These are phyloP conservation scores for Agriotes lineatus DNA, from an alignment of 2,888 invertebrate genomes.

Conservation along the genomic window DNA sequence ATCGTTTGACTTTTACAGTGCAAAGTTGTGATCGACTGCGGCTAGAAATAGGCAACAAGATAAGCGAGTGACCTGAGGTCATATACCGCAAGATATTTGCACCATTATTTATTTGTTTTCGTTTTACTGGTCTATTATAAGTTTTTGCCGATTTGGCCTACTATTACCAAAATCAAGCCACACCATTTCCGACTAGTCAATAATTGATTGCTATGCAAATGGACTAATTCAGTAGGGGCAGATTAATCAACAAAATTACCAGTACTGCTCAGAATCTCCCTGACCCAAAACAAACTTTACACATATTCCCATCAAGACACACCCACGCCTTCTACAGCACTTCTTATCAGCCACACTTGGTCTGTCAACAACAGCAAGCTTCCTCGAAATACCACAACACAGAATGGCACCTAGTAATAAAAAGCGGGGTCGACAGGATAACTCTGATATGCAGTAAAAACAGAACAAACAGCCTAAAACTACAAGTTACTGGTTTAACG, in stretches of 20 bases:
- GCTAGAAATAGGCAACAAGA: no score
- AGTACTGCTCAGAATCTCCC: background rate
- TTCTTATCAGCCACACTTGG: background rate
- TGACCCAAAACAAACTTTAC: background rate
- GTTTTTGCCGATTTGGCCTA: no score
- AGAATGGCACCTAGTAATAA: background rate
- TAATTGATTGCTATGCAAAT: no score
- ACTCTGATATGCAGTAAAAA: background rate
- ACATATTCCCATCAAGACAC: background rate
- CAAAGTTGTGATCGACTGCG: background rate
- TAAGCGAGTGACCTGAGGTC: background rate
- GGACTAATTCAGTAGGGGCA: background rate
- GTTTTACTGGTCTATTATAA: background rate
- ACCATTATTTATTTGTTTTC: background rate
- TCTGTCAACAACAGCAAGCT: background rate
- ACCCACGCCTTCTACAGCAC: background rate
- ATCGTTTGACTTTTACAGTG: no score
- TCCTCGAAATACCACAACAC: background rate
- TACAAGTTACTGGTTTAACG: no score
- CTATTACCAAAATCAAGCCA: background rate
- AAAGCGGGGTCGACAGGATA: background rate
- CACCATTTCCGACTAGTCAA: background rate
- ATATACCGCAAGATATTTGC: no score
- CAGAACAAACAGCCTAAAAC: no score
- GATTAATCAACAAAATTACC: background rate